phyloP scores from a whole-genome alignment of 2,113 vertebrate species.

The Mixornis gularis region DNA sequence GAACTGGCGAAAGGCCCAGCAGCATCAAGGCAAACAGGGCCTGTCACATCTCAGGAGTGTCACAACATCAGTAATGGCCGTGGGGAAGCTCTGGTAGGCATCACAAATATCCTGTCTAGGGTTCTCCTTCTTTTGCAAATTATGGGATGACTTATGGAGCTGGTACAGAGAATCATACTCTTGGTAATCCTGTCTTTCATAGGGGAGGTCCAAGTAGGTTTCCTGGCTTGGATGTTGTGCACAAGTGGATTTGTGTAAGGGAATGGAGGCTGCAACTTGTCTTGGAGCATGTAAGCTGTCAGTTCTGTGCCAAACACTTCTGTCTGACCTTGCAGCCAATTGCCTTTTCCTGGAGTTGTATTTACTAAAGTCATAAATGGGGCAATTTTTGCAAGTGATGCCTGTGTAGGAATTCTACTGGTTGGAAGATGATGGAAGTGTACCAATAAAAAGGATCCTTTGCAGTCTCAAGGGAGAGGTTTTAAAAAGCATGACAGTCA shows the following conservation, averaged over 20 bases:
- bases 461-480: neutral
- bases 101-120: neutral
- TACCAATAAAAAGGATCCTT: neutral
- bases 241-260: neutral
- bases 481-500: neutral
- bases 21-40: neutral
- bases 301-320: neutral
- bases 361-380: neutral
- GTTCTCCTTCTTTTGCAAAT: neutral
- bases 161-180: neutral
- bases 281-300: rapidly evolving
- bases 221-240: neutral
- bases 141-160: neutral
- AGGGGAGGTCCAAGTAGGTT: neutral
- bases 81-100: neutral
- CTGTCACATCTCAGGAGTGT: neutral
- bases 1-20: neutral
- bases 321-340: neutral
- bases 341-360: neutral
- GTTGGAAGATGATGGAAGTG: neutral
- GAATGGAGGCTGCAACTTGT: neutral
- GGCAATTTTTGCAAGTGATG: neutral
- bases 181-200: neutral
- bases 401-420: neutral
- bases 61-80: neutral